A percentile compares a stretch with the other conserved stretches of the same genome.
phyloP scores from a whole-genome alignment of 1,140 invertebrate species.

The Drosophila repletoides region DNA sequence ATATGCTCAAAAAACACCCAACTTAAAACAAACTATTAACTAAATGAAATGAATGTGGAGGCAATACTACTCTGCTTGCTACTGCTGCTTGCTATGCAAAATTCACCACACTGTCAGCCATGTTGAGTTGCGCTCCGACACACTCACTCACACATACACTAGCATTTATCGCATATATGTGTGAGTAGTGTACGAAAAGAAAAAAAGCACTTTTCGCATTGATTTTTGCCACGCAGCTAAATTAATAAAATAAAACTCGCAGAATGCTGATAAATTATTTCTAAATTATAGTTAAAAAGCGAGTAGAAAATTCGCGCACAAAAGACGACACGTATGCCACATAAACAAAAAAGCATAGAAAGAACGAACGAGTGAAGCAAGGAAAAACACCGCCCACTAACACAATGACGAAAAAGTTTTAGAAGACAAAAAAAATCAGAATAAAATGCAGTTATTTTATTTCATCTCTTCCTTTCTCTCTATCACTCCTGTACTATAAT shows the following conservation, averaged over 20 bases:
- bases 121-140: constrained; percentile 74
- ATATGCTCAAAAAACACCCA: too few relatives aligned
- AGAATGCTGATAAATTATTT: constrained; percentile 12
- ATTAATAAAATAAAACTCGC: constrained; percentile 16
- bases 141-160: constrained; percentile 51
- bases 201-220: constrained; percentile 46
- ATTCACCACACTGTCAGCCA: constrained; percentile 73
- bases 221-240: constrained; percentile 58
- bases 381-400: constrained; percentile 50
- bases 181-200: constrained; percentile 35
- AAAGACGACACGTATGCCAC: constrained; percentile 52
- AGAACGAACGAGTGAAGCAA: too few relatives aligned
- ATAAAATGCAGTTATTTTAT: constrained; percentile 17
- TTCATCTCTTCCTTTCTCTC: neutral
- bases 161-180: constrained; percentile 29
- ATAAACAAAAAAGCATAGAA: constrained; percentile 66
- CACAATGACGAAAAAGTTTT: constrained; percentile 11
- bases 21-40: too few relatives aligned
- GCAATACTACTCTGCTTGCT: constrained; percentile 25
- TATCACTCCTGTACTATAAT: neutral
- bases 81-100: constrained; percentile 24
- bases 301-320: neutral
- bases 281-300: neutral
- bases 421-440: neutral
- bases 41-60: too few relatives aligned